Evolutionary conservation across 2,888 invertebrate genomes (phyloP).

Genomic region (Eremobia ochroleuca): DNA sequence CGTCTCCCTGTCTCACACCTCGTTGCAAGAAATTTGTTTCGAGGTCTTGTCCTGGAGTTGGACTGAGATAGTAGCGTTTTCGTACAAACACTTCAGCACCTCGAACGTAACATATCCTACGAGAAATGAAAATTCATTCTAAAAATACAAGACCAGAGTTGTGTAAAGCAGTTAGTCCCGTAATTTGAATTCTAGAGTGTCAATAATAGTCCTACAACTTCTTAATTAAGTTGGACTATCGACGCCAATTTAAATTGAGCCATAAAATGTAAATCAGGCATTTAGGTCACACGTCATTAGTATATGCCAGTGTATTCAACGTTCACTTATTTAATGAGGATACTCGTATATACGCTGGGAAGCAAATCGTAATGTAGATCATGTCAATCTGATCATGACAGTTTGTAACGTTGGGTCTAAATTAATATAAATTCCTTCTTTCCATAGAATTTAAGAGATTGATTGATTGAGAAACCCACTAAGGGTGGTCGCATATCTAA

Average conservation of each 20-base stretch:
- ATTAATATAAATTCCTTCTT: not conserved
- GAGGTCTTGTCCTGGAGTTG: not conserved
- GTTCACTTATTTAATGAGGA: conserved; percentile 59
- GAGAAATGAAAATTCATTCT: not conserved
- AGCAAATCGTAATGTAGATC: conserved; percentile 23
- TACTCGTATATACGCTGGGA: conserved; percentile 28
- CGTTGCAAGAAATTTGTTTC: not conserved
- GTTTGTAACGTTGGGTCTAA: not conserved
- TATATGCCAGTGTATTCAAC: conserved; percentile 52
- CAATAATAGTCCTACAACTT: conserved; percentile 39
- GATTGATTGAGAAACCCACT: not conserved
- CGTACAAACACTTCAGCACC: not conserved
- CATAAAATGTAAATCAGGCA: conserved; percentile 51
- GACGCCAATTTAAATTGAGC: conserved; percentile 55
- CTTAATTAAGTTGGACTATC: conserved; percentile 57
- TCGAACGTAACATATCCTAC: too few species aligned
- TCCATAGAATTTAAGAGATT: too few species aligned
- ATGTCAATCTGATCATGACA: conserved; percentile 13
- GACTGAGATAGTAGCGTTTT: not conserved
- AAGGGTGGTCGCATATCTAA: too few species aligned
- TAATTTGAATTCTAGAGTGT: conserved; percentile 21
- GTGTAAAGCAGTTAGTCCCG: not conserved
- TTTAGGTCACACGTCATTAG: conserved; percentile 65
- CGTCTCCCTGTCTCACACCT: not conserved
- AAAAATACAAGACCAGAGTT: not conserved